phyloP scores from a whole-genome alignment of 2,888 invertebrate genomes.

The Andrena haemorrhoa region DNA sequence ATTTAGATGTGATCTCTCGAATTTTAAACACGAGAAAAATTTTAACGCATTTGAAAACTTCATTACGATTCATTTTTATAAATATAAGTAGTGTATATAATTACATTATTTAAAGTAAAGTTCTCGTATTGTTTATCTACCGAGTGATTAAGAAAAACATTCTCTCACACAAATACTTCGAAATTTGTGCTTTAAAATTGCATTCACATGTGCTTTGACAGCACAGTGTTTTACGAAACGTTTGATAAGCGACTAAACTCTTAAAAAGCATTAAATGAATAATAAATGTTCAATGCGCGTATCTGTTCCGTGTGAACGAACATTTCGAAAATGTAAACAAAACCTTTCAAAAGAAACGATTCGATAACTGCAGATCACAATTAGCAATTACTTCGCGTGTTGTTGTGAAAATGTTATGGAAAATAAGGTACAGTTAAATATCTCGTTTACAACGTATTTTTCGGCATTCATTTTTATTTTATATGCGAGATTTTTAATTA shows the following conservation, averaged over 20 bases:
- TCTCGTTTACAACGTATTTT: not conserved
- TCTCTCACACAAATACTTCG: too few species aligned
- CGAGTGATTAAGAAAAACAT: not conserved
- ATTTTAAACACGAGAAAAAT: not conserved
- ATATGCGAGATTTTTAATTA: not conserved
- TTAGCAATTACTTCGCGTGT: not conserved
- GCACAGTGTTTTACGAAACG: not conserved
- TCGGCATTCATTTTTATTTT: not conserved
- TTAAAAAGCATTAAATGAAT: not conserved
- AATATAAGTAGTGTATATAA: not conserved
- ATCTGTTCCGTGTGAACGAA: not conserved
- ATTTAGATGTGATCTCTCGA: not conserved
- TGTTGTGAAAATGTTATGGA: not conserved
- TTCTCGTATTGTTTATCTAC: not conserved
- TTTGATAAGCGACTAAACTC: not conserved
- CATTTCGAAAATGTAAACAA: constrained; percentile 19
- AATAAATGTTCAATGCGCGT: not conserved
- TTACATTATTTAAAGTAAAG: not conserved
- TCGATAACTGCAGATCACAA: not conserved
- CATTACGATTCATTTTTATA: not conserved
- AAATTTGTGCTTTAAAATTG: not conserved
- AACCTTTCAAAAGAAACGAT: not conserved
- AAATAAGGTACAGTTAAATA: not conserved
- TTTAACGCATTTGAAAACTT: not conserved
- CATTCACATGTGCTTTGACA: not conserved